phyloP scores from a whole-genome alignment of 2,113 vertebrate genomes.

The Perca fluviatilis region DNA sequence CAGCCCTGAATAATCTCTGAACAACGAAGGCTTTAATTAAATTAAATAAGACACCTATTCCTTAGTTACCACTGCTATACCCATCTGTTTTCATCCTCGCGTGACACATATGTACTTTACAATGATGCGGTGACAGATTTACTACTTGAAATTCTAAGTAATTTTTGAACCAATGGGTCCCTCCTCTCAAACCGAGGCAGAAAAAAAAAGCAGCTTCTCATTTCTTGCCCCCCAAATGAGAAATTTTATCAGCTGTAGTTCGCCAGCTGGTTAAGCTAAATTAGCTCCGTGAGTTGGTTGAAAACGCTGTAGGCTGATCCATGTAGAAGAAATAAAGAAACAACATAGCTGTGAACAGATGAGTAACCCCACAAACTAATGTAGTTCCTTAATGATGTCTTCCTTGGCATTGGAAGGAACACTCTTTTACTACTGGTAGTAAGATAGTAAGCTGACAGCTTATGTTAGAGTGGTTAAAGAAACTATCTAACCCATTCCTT shows the following conservation, averaged over 20 bases:
- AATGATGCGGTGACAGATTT: background rate
- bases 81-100: accelerated
- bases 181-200: background rate
- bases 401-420: background rate
- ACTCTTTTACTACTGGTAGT: background rate
- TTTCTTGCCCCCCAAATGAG: background rate
- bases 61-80: background rate
- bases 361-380: background rate
- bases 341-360: no score
- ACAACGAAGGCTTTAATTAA: background rate
- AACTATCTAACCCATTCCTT: background rate
- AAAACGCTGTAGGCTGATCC: background rate
- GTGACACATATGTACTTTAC: background rate
- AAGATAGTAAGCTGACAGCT: background rate
- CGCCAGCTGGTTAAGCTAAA: background rate
- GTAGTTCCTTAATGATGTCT: background rate
- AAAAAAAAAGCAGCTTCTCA: background rate
- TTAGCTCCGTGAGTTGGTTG: background rate
- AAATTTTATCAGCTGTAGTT: background rate
- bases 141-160: background rate
- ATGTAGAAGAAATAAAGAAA: background rate
- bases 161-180: background rate
- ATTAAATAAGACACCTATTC: background rate
- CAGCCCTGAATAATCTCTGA: background rate
- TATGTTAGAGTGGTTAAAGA: background rate